A percentile compares a stretch with the other conserved stretches of the same genome.
phyloP scores from a whole-genome alignment of 2,888 invertebrate genomes.

The Megalurothrips usitatus region DNA sequence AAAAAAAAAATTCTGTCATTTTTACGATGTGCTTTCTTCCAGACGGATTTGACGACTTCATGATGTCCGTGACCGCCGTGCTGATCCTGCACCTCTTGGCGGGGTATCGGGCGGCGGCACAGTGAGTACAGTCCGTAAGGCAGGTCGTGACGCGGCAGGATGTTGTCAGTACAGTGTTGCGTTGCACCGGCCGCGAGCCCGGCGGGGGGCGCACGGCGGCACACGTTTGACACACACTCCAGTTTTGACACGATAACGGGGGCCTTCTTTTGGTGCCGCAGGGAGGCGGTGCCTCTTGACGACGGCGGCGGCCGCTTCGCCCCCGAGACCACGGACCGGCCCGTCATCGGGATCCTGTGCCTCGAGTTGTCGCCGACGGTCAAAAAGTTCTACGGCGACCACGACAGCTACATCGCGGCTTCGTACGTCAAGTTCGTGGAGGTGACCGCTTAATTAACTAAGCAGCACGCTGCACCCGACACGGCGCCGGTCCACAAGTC shows the following conservation, averaged over 20 bases:
- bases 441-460: too few relatives aligned
- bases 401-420: conserved; percentile 14
- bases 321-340: neutral
- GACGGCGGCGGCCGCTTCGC: neutral
- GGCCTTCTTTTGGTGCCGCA: neutral
- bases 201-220: too few relatives aligned
- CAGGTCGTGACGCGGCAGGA: too few relatives aligned
- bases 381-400: neutral
- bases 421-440: conserved; percentile 15
- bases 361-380: neutral
- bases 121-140: neutral
- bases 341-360: neutral
- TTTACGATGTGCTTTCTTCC: neutral
- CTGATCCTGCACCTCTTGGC: neutral
- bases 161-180: too few relatives aligned
- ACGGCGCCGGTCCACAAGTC: too few relatives aligned
- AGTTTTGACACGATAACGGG: too few relatives aligned
- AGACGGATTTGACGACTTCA: neutral
- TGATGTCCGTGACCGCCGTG: neutral
- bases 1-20: too few relatives aligned
- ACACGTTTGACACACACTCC: too few relatives aligned
- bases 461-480: too few relatives aligned
- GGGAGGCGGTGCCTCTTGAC: neutral
- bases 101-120: neutral
- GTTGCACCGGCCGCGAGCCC: too few relatives aligned